phyloP scores from a whole-genome alignment of 2,797 vertebrate genomes.

The Acipenser transmontanus region DNA sequence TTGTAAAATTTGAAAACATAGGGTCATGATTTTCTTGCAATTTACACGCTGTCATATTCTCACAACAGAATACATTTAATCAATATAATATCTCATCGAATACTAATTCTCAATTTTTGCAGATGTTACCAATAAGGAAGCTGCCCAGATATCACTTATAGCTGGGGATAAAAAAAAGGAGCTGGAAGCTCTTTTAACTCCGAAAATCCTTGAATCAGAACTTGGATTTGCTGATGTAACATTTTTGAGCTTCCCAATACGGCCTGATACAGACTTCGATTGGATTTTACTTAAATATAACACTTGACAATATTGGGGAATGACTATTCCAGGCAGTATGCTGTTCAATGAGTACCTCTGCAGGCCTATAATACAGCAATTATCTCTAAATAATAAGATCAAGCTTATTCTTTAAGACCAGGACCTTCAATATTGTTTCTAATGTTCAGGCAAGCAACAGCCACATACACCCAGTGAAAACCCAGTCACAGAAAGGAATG shows the following conservation, averaged over 20 bases:
- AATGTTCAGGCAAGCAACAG: conserved; percentile 10
- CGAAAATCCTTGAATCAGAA: neutral
- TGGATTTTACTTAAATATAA: conserved; percentile 16
- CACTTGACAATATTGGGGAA: conserved; percentile 14
- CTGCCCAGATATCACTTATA: no score
- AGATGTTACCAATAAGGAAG: no score
- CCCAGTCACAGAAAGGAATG: neutral
- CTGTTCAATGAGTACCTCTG: conserved; percentile 13
- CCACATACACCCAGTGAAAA: neutral
- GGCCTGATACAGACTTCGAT: conserved; percentile 11
- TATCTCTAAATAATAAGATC: conserved; percentile 20
- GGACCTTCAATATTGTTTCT: conserved; percentile 8
- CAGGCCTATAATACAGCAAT: conserved; percentile 10
- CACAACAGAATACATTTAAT: no score
- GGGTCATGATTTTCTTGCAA: no score
- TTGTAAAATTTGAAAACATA: no score
- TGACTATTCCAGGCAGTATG: conserved; percentile 10
- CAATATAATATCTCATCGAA: no score
- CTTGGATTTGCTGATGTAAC: conserved; percentile 11
- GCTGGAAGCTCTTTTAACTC: no score
- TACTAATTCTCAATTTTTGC: no score
- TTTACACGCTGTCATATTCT: no score
- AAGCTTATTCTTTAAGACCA: conserved; percentile 1
- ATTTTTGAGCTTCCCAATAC: neutral
- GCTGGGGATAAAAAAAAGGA: no score